Percentiles rank a stretch among this genome's conserved stretches.
Evolutionary conservation across 2,888 invertebrate genomes (phyloP).

Genomic region (Ormia ochracea): DNA sequence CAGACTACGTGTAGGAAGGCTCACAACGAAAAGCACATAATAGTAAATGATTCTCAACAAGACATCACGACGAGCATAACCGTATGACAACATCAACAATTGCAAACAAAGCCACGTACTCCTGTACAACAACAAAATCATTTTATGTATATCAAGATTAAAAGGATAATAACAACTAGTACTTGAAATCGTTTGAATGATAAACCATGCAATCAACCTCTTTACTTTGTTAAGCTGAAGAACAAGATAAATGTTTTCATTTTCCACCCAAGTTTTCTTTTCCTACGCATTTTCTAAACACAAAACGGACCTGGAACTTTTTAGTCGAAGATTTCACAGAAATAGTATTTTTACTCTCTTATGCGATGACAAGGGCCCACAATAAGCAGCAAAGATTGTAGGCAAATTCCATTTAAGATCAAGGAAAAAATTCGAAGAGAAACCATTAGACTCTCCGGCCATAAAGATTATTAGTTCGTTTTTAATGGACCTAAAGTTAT

Average conservation of each 20-base stretch:
- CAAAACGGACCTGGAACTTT: not conserved
- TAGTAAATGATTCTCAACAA: constrained; percentile 27
- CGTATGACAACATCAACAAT: not conserved
- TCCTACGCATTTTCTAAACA: not conserved
- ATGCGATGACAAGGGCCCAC: too few species aligned
- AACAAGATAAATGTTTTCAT: not conserved
- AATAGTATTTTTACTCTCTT: too few species aligned
- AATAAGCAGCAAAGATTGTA: too few species aligned
- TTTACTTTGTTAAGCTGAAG: constrained; percentile 11
- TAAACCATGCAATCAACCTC: not conserved
- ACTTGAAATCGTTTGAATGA: not conserved
- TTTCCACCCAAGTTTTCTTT: not conserved
- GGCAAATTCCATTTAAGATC: too few species aligned
- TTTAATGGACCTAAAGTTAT: not conserved
- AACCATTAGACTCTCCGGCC: too few species aligned
- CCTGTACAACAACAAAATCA: not conserved
- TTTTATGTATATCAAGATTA: not conserved
- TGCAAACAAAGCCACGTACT: not conserved
- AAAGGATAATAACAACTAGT: not conserved
- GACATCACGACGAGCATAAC: not conserved
- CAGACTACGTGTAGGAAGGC: not conserved
- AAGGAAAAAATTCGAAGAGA: too few species aligned
- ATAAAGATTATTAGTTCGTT: too few species aligned
- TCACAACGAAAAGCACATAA: not conserved
- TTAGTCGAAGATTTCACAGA: too few species aligned